These are phyloP conservation scores for Manis javanica DNA, from an alignment of 2,797 vertebrate species.

Conservation along the genomic window DNA sequence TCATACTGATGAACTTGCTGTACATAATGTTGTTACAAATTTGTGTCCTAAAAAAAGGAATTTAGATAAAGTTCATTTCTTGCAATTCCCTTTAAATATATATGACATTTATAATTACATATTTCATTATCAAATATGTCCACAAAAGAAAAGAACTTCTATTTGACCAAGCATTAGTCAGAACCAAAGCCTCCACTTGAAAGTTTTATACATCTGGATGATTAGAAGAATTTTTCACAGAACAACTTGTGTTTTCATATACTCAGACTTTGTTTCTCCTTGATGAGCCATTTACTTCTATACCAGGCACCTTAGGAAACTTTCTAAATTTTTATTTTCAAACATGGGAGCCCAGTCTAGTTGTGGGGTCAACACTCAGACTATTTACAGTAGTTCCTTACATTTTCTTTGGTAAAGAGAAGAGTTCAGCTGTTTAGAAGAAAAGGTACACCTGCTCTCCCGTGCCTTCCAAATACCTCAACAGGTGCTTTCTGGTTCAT, in stretches of 20 bases:
- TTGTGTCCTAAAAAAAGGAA: not conserved
- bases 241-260: not conserved
- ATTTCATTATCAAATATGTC: not conserved
- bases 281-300: not conserved
- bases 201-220: not conserved
- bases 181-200: not conserved
- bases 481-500: too few relatives aligned
- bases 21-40: not conserved
- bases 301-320: not conserved
- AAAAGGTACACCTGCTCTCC: not conserved
- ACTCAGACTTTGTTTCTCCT: not conserved
- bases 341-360: not conserved
- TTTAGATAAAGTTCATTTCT: not conserved
- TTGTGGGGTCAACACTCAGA: not conserved
- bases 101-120: not conserved
- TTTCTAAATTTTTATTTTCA: not conserved
- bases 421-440: not conserved
- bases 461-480: not conserved
- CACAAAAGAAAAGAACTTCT: not conserved
- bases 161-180: not conserved
- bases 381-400: not conserved
- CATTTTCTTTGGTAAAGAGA: not conserved
- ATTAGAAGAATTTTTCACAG: not conserved
- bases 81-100: not conserved
- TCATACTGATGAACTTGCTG: not conserved